Percentiles rank a stretch among this genome's conserved stretches.
Evolutionary conservation across 2,113 vertebrate genomes (phyloP).

Genomic region (Barnardius zonarius): DNA sequence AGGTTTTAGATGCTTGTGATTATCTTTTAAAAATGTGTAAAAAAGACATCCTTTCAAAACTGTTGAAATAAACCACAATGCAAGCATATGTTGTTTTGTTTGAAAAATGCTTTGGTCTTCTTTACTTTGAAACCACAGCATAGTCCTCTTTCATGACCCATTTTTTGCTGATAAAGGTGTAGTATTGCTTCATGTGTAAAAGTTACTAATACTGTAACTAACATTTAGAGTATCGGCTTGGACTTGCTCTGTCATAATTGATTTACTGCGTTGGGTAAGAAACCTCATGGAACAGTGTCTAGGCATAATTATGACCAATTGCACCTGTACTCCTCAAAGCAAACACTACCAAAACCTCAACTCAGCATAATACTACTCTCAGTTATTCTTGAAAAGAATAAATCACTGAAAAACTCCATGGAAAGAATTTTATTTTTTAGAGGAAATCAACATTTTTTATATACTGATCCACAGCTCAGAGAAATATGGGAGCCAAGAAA

Average conservation of each 20-base stretch:
- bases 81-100: not conserved
- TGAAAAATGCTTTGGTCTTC: not conserved
- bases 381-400: conserved; percentile 45
- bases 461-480: not conserved
- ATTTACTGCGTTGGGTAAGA: conserved; percentile 72
- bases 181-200: not conserved
- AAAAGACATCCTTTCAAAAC: not conserved
- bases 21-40: not conserved
- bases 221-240: conserved; percentile 41
- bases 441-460: conserved; percentile 51
- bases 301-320: conserved; percentile 67
- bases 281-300: conserved; percentile 54
- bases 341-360: conserved; percentile 53
- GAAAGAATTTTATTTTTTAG: conserved; percentile 54
- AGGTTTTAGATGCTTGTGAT: not conserved
- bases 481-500: conserved; percentile 9
- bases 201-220: conserved; percentile 45
- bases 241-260: conserved; percentile 39
- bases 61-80: not conserved
- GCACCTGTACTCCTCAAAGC: conserved; percentile 61
- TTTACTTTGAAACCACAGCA: conserved; percentile 12
- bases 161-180: not conserved
- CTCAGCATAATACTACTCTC: conserved; percentile 66
- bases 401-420: conserved; percentile 30
- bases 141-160: conserved; percentile 9